These are phyloP conservation scores for Xenopus petersii DNA, from an alignment of 2,797 vertebrate genomes.

Conservation along the genomic window DNA sequence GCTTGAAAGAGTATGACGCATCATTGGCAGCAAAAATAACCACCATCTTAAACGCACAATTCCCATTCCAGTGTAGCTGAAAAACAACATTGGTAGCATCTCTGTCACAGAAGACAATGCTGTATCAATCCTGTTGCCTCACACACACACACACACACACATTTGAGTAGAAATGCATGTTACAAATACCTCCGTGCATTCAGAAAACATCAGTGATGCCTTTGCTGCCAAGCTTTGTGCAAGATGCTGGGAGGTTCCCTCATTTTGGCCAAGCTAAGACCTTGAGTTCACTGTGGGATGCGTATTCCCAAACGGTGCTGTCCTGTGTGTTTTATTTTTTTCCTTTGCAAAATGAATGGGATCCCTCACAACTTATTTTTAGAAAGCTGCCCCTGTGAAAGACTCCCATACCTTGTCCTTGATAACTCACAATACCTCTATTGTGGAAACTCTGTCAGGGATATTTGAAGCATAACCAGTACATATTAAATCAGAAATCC, in stretches of 20 bases:
- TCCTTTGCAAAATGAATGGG: conserved; percentile 21
- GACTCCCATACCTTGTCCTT: conserved; percentile 33
- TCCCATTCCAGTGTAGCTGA: conserved; percentile 12
- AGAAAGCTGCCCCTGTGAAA: conserved; percentile 34
- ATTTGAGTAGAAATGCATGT: conserved; percentile 13
- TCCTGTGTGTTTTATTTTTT: conserved; percentile 13
- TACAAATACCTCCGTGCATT: conserved; percentile 4
- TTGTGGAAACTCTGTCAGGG: conserved; percentile 17
- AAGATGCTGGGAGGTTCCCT: conserved; percentile 35
- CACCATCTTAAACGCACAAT: conserved; percentile 1
- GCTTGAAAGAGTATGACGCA: conserved; percentile 20
- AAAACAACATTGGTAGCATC: background rate
- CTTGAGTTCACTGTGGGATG: conserved; percentile 60
- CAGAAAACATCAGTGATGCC: background rate
- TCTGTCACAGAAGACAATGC: background rate
- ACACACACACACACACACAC: background rate
- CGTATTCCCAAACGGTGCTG: conserved; percentile 32
- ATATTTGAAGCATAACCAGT: background rate
- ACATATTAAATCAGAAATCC: conserved; percentile 5
- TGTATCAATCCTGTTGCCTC: conserved; percentile 11
- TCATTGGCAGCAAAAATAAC: conserved; percentile 11
- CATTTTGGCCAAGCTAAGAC: conserved; percentile 53
- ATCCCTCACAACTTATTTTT: conserved; percentile 39
- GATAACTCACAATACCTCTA: conserved; percentile 19
- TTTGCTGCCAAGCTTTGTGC: conserved; percentile 20